These are phyloP conservation scores for Onychostruthus taczanowskii DNA, from an alignment of 2,113 vertebrate species.

Conservation along the genomic window DNA sequence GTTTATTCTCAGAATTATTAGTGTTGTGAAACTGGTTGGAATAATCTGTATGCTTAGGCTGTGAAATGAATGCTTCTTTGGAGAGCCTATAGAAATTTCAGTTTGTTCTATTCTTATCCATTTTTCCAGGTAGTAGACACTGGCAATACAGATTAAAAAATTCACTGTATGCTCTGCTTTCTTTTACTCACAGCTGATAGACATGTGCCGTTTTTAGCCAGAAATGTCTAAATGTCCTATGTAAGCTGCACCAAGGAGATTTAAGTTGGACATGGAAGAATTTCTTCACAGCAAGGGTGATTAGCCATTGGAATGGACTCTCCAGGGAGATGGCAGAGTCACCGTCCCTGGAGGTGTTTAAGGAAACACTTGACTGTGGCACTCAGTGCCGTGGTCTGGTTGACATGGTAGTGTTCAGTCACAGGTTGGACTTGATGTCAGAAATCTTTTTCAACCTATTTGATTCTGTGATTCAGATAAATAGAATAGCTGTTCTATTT, in stretches of 20 bases:
- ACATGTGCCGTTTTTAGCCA: neutral
- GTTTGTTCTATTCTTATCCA: neutral
- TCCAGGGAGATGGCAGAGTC: neutral
- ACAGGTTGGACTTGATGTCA: neutral
- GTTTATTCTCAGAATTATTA: neutral
- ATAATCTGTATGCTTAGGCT: neutral
- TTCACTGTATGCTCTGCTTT: neutral
- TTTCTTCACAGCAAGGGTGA: neutral
- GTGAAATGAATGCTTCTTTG: neutral
- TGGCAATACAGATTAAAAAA: neutral
- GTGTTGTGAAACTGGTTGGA: neutral
- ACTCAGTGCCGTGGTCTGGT: neutral
- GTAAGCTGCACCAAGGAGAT: neutral
- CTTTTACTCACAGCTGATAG: neutral
- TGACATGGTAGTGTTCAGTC: neutral
- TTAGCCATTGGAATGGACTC: neutral
- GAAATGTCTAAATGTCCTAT: neutral
- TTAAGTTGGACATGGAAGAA: neutral
- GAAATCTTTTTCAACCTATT: neutral
- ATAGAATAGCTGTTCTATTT: neutral
- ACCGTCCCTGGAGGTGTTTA: neutral
- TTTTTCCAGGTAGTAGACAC: neutral
- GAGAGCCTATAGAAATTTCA: neutral
- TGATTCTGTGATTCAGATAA: neutral
- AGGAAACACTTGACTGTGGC: neutral